Evolutionary conservation across 2,113 vertebrate genomes (phyloP), one percentile per base, ranked within the genome.

Genomic region (Hepsetus odoe): DNA sequence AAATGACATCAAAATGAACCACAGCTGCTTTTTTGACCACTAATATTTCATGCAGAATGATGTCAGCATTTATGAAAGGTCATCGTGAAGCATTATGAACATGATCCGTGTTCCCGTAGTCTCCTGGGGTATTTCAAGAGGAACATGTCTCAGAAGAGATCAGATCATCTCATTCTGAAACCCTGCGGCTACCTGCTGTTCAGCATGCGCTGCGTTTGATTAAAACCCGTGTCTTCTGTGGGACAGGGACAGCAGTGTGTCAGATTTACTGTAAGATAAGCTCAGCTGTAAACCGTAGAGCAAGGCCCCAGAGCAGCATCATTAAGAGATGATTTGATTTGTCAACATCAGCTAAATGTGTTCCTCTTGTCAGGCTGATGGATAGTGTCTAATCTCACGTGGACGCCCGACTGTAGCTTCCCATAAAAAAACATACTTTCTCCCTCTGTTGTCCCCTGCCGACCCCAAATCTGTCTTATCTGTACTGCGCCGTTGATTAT

Each of bases 301-400:
- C 30, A 55, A 64, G 64, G 24, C 49, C 65, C 55, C 65, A 11
- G 28, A 72, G 79, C 62, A 4, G 33, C 68, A 72, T 81, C 69
- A 84, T 81, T 81, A 81, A 20, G 56, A 70, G 53, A 46, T 58
- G 61, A 81, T 81, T 65, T 78, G 79, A 81, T 81, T 74, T 70
- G 74, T 84, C 69, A 80, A 64, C 82, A 76, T 64, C 69, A 80
- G 58, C 69, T 62, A 77, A 74, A 84, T 65, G 70, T 79, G 74
- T 81, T 81, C 46, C 42, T 32, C 62, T 70, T 81, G 82, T 81
- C 75, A 30, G 24, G 20, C 42, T 82, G 73, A 80, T 59, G 46
- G 55, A 85, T 80, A 59, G 61, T 58, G 68, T 65, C 67, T 76
- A 79, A 80, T 80, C 80, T 64, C 51, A 82, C 73, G 80, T 80